A percentile compares a stretch with the other conserved stretches of the same genome.
Conservation (phyloP, 2,797 vertebrate genomes). For the Mareca penelope region DNA sequence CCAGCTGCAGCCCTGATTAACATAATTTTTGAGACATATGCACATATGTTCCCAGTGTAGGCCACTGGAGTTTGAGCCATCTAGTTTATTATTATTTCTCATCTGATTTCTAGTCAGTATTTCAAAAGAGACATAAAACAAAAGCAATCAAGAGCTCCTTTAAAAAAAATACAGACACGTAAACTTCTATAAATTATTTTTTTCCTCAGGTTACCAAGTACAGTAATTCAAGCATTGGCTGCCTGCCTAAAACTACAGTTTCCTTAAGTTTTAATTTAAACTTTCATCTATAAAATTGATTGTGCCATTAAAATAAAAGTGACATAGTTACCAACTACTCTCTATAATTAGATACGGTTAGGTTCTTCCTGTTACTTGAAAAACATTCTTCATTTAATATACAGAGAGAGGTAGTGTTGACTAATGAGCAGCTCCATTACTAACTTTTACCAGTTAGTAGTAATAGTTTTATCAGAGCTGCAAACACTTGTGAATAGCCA, state of each 20-base stretch:
- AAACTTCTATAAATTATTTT: conserved; percentile 35
- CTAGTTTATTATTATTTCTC: conserved; percentile 35
- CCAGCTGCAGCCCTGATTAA: neutral
- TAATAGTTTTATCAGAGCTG: conserved; percentile 58
- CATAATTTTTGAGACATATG: neutral
- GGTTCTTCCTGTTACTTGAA: conserved; percentile 69
- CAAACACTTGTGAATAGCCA: conserved; percentile 56
- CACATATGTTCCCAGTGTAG: neutral
- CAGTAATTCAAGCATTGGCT: conserved; percentile 66
- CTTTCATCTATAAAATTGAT: conserved; percentile 76
- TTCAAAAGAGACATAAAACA: conserved; percentile 35
- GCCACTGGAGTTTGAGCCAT: neutral
- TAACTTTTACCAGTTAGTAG: conserved; percentile 67
- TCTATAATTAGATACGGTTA: conserved; percentile 73
- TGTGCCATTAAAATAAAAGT: conserved; percentile 71
- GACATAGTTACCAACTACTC: conserved; percentile 60
- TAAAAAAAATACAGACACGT: conserved; percentile 17
- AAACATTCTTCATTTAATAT: conserved; percentile 72
- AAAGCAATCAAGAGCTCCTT: conserved; percentile 50
- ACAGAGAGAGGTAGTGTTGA: conserved; percentile 62
- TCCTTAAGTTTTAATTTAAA: conserved; percentile 71
- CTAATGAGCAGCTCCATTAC: conserved; percentile 70
- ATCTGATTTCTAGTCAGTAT: conserved; percentile 16
- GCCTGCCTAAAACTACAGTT: conserved; percentile 65
- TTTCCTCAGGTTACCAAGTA: conserved; percentile 35